Percentiles rank a stretch among this genome's conserved stretches.
These are phyloP conservation scores for Lithophane leautieri DNA, from an alignment of 2,888 invertebrate species.

Conservation along the genomic window DNA sequence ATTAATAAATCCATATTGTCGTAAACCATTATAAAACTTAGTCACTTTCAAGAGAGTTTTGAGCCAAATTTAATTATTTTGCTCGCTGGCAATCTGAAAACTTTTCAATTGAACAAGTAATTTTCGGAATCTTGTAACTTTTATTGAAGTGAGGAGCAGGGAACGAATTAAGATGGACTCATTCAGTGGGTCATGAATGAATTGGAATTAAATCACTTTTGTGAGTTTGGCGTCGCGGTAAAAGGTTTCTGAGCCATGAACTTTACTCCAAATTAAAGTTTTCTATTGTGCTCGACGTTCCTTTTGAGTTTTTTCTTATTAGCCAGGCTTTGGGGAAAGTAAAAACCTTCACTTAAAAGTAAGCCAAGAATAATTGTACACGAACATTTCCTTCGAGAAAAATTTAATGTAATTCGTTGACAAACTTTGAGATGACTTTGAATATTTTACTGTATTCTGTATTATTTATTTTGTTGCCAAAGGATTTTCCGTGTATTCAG, in stretches of 20 bases:
- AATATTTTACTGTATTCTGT: slow-evolving; percentile 36
- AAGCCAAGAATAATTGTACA: slow-evolving; percentile 38
- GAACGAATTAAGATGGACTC: slow-evolving; percentile 69
- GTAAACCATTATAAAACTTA: slow-evolving; percentile 64
- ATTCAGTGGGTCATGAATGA: slow-evolving; percentile 70
- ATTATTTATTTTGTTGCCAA: slow-evolving; percentile 19
- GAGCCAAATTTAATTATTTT: slow-evolving; percentile 73
- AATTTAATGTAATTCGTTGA: slow-evolving; percentile 28
- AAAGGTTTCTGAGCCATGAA: slow-evolving; percentile 66
- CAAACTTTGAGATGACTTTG: slow-evolving; percentile 47
- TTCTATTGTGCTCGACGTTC: slow-evolving; percentile 55
- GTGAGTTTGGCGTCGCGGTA: slow-evolving; percentile 66
- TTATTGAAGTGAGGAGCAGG: slow-evolving; percentile 68
- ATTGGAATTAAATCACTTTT: slow-evolving; percentile 71
- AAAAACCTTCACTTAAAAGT: slow-evolving; percentile 30
- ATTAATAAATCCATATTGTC: slow-evolving; percentile 64
- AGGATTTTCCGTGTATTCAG: slow-evolving; percentile 1
- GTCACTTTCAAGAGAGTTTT: slow-evolving; percentile 63
- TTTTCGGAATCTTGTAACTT: slow-evolving; percentile 72
- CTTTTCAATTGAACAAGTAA: slow-evolving; percentile 73
- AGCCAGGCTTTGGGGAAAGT: slow-evolving; percentile 23
- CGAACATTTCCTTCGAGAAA: slow-evolving; percentile 22
- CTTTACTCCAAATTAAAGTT: slow-evolving; percentile 62
- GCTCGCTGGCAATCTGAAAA: slow-evolving; percentile 70
- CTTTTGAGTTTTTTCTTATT: slow-evolving; percentile 55